A percentile compares a stretch with the other conserved stretches of the same genome.
These are phyloP conservation scores for Mercenaria mercenaria DNA, from an alignment of 1,140 invertebrate genomes.

Conservation along the genomic window DNA sequence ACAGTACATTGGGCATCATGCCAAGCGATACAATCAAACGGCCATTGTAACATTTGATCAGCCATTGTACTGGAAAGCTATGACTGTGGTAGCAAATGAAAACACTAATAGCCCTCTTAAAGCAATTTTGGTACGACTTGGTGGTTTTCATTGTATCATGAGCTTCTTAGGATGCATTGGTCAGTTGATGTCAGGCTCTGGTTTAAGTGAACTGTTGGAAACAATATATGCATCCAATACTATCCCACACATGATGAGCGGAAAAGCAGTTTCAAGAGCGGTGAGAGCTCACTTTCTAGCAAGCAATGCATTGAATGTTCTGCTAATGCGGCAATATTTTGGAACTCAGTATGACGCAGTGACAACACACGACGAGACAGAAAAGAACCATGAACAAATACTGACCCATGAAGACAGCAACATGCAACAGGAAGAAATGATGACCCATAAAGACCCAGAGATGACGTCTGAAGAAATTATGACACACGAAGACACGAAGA, in stretches of 20 bases:
- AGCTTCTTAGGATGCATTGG: slow-evolving; percentile 71
- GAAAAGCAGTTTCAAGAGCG: slow-evolving; percentile 80
- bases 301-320: background rate
- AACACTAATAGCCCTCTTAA: background rate
- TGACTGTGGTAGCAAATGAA: slow-evolving; percentile 18
- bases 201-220: slow-evolving; percentile 67
- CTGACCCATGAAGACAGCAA: too few species aligned
- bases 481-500: too few species aligned
- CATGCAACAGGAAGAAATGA: too few species aligned
- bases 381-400: too few species aligned
- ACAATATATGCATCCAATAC: slow-evolving; percentile 38
- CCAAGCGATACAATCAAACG: background rate
- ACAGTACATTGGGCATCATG: slow-evolving; percentile 62
- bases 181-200: slow-evolving; percentile 48
- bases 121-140: too few species aligned
- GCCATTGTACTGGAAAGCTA: slow-evolving; percentile 13
- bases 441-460: too few species aligned
- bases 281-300: slow-evolving; percentile 10
- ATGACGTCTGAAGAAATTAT: too few species aligned
- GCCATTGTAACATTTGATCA: slow-evolving; percentile 15
- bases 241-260: slow-evolving; percentile 81
- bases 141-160: slow-evolving; percentile 70
- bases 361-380: too few species aligned
- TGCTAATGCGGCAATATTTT: too few species aligned
- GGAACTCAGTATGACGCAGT: too few species aligned